Evolutionary conservation across 35 echinoderm and acorn worm genomes (phyloP), one percentile per base, ranked within the genome.

Genomic region (Apostichopus californicus): DNA sequence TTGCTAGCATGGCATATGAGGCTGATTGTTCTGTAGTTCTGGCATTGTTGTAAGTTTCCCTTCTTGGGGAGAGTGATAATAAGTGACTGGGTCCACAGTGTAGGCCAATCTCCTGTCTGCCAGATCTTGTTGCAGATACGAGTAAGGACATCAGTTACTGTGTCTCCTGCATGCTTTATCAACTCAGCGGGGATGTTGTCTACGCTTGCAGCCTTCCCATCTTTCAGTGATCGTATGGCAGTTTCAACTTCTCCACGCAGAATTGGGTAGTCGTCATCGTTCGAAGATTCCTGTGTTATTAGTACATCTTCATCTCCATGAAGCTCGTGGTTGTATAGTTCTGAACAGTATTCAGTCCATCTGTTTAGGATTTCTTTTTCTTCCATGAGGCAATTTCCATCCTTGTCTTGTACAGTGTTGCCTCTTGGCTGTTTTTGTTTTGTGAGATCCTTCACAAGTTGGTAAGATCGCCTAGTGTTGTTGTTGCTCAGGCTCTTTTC

Each of bases 131-230:
- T 81, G 34, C 73, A 81, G 26, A 57, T 81, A 8, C 7, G 56
- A 6, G 24, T 90, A 23, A 90, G 46, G 61, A 9, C 7, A 18
- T 92, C 54, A 18, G 23, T 92, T 55, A 81, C 25, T 18, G 54
- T 7, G 6, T 54, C 55, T 78, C 57, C 86, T 56, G 54, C 93
- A 12, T 20, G 14, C 52, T 92, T 23, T 56, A 94, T 86, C 1
- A 94, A 80, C 63, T 92, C 90, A 73, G 90, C 87, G 80, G 93
- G 87, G 52, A 94, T 65, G 78, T 92, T 94, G 93, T 94, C 93
- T 9, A 91, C 88, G 9, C 93, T 88, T 12, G 93, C 71, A 1
- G 88, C 46, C 54, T 91, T 94, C 23, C 93, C 55, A 28, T 85
- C 18, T 53, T 85, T 85, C 55, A 85, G 55, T 56, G 55, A 14